Conservation (phyloP, 2,113 vertebrate species). For the Atlantisia rogersi region DNA sequence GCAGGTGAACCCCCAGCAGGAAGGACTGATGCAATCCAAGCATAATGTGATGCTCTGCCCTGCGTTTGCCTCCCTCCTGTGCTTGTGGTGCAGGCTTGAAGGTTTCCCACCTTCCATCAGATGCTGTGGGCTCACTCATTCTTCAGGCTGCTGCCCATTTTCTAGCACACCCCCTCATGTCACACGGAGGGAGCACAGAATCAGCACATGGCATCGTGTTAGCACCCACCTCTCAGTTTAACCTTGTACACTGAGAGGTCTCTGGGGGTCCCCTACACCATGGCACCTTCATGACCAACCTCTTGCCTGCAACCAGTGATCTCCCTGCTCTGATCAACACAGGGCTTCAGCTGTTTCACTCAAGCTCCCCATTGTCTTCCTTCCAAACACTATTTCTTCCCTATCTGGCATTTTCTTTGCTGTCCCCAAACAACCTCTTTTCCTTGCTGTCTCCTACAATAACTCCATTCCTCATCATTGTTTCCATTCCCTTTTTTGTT, state of each 20-base stretch:
- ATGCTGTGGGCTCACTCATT: neutral
- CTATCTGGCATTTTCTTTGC: slow-evolving; percentile 55
- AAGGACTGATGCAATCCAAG: neutral
- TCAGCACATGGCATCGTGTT: rapidly evolving
- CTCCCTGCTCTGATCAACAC: neutral
- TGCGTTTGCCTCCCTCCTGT: neutral
- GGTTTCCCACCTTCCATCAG: neutral
- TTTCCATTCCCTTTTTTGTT: slow-evolving; percentile 28
- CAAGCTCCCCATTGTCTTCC: slow-evolving; percentile 17
- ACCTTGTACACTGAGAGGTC: rapidly evolving
- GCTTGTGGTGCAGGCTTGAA: neutral
- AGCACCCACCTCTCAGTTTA: neutral
- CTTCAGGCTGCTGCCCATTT: neutral
- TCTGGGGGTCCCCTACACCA: neutral
- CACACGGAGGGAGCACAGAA: neutral
- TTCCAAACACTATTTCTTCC: slow-evolving; percentile 16
- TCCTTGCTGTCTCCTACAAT: slow-evolving; percentile 55
- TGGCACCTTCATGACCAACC: neutral
- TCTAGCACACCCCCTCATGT: neutral
- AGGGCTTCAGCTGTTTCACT: neutral
- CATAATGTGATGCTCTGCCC: neutral
- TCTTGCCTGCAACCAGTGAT: neutral
- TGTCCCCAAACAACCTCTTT: slow-evolving; percentile 61
- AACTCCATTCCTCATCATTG: slow-evolving; percentile 41
- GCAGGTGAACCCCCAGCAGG: neutral